Base-by-base conservation (phyloP, 2,888 invertebrate species). In the Dicranocentrus wangi region DNA sequence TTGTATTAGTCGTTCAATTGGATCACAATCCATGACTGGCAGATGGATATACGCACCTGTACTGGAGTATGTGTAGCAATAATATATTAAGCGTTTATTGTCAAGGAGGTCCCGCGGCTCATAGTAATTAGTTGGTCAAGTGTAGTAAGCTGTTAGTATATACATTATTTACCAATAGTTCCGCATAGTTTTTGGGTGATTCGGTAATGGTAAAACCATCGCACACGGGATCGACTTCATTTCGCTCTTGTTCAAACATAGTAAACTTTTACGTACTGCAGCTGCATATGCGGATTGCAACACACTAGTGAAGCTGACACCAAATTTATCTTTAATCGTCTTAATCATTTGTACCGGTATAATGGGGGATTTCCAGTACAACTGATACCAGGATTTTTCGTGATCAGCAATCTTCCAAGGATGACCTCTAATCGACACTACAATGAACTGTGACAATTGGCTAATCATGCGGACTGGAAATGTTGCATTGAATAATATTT, bases 271-370 rank as follows among this genome's bases (percentile, higher is more conserved):
- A 1, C 42, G 27, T 17, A 17, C 32, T 23, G 63, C 73, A 19
- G 65, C 65, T 2, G 75, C n/a, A 21, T 17, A 15, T 8, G 27
- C 23, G 7, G 75, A 7, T 0, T 60, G 65, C 39, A 75, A 13
- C n/a, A 75, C 75, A 32, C 75, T 66, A 5, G 55, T 17, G 55
- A 75, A 75, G 17, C 55, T 75, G 15, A 75, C 65, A 13, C 47
- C 39, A 21, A 75, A 60, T 25, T 42, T 21, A 10, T 32, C 53
- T 55, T 75, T 75, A 19, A 75, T 75, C 25, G 21, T 65, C 25
- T 75, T 75, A 8, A 75, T 75, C 15, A 42, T 23, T 17, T 23
- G 3, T 1, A 55, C 42, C 7, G 65, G 75, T 3, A 65, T 39
- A 2, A 43, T 13, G 2, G 21, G 3, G 1, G 65, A 39, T 13